Base-by-base conservation (phyloP, 2,888 invertebrate genomes). In the Thera britannica region DNA sequence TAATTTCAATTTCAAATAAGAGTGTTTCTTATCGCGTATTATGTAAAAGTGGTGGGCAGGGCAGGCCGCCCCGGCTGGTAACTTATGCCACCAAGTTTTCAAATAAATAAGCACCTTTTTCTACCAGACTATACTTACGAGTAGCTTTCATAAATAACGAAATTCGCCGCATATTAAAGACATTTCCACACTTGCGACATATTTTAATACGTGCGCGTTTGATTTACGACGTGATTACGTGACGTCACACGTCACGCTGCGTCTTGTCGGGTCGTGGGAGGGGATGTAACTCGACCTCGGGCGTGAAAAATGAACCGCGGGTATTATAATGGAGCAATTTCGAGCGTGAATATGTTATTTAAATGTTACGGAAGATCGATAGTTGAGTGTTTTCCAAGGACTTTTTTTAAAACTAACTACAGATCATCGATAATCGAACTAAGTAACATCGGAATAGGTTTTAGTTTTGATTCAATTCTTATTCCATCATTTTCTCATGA, bases 141-240 rank as follows among this genome's bases (percentile, higher is more conserved):
- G 23, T 23, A 23, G 11, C 3, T 36, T 36, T 38, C 6, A n/a
- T n/a, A 5, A n/a, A 57, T 41, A 57, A 58, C 8, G 6, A 58
- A 34, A 48, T 54, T 54, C 36, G 57, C 54, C 46, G 44, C 59
- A 12, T 62, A 54, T 59, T 59, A 55, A 63, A 61, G 61, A 41
- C 67, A 59, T 67, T 60, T 58, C 73, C 66, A 67, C 66, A 51
- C 46, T 58, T 58, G 51, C 62, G 65, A 54, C 56, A 72, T 66
- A 73, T 76, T 73, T 75, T 75, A 75, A 77, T 75, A 75, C 61
- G 60, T 62, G 65, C 66, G 63, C 59, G 67, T 70, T 73, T 83
- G 82, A 83, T 83, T 78, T 79, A 83, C 76, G 80, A 77, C 62
- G 76, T 77, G 79, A 80, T 80, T 79, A 80, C 55, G 62, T 44